A percentile compares a stretch with the other conserved stretches of the same genome.
Evolutionary conservation across 2,797 vertebrate genomes (phyloP).

Genomic region (Microcaecilia unicolor): DNA sequence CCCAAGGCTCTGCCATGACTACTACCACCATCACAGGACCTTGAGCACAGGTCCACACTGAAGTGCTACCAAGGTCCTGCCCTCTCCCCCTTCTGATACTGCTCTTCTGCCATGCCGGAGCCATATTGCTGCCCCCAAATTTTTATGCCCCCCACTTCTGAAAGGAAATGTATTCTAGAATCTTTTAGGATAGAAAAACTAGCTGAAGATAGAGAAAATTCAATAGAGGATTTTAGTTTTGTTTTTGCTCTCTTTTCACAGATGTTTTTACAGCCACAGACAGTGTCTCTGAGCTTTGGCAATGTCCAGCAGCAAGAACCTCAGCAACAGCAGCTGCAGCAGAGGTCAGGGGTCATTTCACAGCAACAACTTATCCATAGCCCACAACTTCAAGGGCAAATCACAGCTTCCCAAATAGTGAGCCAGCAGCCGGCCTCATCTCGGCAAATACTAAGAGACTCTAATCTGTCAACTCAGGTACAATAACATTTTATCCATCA

Average conservation of each 20-base stretch:
- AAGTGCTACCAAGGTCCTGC: no score
- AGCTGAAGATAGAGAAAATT: no score
- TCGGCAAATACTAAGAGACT: conserved; percentile 35
- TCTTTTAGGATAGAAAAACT: no score
- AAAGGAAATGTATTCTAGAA: no score
- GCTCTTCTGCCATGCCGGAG: no score
- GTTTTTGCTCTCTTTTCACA: conserved; percentile 32
- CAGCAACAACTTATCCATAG: conserved; percentile 29
- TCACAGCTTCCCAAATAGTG: conserved; percentile 29
- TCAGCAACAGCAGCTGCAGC: not conserved
- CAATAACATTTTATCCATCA: not conserved
- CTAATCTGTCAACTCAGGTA: conserved; percentile 40
- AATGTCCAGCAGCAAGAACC: conserved; percentile 29
- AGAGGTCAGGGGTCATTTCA: not conserved
- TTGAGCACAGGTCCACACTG: no score
- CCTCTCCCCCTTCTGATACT: no score
- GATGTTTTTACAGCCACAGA: conserved; percentile 57
- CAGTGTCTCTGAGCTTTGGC: conserved; percentile 44
- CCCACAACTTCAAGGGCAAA: conserved; percentile 38
- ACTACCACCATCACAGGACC: no score
- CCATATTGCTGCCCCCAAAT: no score
- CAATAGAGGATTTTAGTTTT: no score
- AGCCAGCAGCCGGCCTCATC: conserved; percentile 32
- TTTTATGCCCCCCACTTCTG: no score
- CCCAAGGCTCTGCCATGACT: no score